Base-by-base conservation (phyloP, 2,888 invertebrate species). In the Penaeus monodon region DNA sequence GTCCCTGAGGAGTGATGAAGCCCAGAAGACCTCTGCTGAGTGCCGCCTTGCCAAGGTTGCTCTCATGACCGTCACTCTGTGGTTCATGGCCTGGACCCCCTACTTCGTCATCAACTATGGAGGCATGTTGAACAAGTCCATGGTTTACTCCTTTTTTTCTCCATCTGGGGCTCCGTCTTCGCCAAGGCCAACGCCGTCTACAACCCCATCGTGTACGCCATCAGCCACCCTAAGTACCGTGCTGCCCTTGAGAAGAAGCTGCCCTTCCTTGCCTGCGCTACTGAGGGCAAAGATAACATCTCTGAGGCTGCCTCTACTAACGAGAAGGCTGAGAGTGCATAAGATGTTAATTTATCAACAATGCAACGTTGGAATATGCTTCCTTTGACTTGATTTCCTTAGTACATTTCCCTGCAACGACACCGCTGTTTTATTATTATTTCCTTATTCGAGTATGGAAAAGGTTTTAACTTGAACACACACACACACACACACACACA, bases 161-260 rank as follows among this genome's bases (percentile, higher is more conserved):
- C 90, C 74, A 90, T 90, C 88, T 90, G 91, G 90, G 91, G 91
- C 6, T 92, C 93, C 27, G 92, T 93, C 90, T 92, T 93, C 88
- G 93, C 93, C 88, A 93, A 93, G 90, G 91, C 92, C 20, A 92
- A 92, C 2, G 92, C 92, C 66, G 92, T 92, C 76, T 91, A 91
- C 90, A 91, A 91, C 85, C 91, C 91, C 12, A 91, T 91, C 68
- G 91, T 85, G 24, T 91, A 91, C 85, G 91, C 91, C 68, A 86
- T 90, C 81, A 91, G 91, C 89, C 91, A 91, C 84, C 91, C 91
- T 78, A 91, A 91, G 76, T 91, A 89, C 84, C 85, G 90, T 20
- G 88, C 88, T 78, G 88, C 90, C 27, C 68, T 90, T 17, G 85
- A 88, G 70, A 88, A 90, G 89, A 88, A 90, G 81, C 80, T 90